Evolutionary conservation across 2,888 invertebrate species (phyloP), one percentile per base, ranked within the genome.

Genomic region (Hartigia nigra): DNA sequence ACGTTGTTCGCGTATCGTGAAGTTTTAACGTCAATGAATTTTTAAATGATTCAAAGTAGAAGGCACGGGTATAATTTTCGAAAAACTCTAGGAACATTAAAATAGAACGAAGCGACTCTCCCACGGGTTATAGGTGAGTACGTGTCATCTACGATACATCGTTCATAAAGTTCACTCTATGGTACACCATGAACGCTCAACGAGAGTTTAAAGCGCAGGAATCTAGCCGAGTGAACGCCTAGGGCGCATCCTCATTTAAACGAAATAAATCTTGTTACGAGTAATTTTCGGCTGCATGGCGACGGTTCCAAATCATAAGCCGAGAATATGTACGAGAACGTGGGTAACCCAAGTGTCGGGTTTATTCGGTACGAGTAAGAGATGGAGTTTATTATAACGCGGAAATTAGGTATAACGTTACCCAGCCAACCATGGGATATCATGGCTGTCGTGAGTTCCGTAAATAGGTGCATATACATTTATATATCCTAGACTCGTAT

Each of bases 261-360:
- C 87, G 90, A 90, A 86, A 89, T 89, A 89, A 89, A 89, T 89
- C 89, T 89, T 89, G 89, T 90, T 90, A 87, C 87, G 87, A 86
- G 86, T 88, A 86, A 89, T 89, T 89, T 89, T 89, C 85, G 87
- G 74, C 85, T 83, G 79, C 84, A 78, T 79, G 79, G 75, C 36
- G 77, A 78, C 79, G 69, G 70, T 37, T 80, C 79, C 55, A 83
- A 84, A 81, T 70, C 77, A 78, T 79, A 82, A 83, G 70, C 37
- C 37, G 74, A 79, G 77, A 82, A 79, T 74, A 14, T 35, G 72
- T 75, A 37, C 77, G 77, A 75, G 55, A 76, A 69, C 69, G 74
- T 55, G 34, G 77, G 74, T 77, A 74, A 78, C 75, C 78, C 78
- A 69, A 23, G 78, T 74, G 55, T 39, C 76, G 74, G 76, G 75